Evolutionary conservation across 2,113 vertebrate species (phyloP).

Genomic region (chimpanzee (Pan troglodytes)): DNA sequence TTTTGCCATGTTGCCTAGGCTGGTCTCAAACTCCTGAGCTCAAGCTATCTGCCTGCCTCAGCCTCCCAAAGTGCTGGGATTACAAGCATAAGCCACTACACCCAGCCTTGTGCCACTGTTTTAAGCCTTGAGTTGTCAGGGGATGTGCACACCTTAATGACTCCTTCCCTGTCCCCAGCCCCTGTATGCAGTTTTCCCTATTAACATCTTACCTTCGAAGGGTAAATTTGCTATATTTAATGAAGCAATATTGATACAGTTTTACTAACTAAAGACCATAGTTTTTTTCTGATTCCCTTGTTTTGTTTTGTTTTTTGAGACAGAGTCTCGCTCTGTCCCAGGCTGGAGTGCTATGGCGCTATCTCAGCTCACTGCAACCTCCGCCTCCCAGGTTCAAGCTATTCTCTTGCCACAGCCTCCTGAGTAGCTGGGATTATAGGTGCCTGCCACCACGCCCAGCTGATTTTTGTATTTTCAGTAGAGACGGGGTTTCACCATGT

Average conservation of each 20-base stretch:
- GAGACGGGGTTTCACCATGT: too few species aligned
- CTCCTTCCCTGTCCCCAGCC: not conserved
- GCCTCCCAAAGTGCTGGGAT: not conserved
- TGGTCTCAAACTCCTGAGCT: not conserved
- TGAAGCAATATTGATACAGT: not conserved
- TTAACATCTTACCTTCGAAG: not conserved
- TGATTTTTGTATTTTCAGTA: too few species aligned
- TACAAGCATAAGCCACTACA: not conserved
- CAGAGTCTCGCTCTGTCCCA: not conserved
- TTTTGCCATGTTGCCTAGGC: not conserved
- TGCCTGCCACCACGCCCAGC: too few species aligned
- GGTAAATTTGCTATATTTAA: constrained; percentile 10
- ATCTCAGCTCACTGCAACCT: too few species aligned
- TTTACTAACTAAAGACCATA: not conserved
- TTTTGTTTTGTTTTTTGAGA: not conserved
- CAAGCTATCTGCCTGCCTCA: not conserved
- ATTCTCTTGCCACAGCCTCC: too few species aligned
- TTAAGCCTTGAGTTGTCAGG: not conserved
- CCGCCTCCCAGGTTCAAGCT: too few species aligned
- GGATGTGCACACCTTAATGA: not conserved
- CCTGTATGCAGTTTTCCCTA: not conserved
- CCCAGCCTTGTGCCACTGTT: not conserved
- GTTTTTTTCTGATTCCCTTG: not conserved
- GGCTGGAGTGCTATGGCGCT: too few species aligned
- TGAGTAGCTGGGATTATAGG: too few species aligned